These are phyloP conservation scores for Busseola fusca DNA, from an alignment of 2,888 invertebrate species.

Conservation along the genomic window DNA sequence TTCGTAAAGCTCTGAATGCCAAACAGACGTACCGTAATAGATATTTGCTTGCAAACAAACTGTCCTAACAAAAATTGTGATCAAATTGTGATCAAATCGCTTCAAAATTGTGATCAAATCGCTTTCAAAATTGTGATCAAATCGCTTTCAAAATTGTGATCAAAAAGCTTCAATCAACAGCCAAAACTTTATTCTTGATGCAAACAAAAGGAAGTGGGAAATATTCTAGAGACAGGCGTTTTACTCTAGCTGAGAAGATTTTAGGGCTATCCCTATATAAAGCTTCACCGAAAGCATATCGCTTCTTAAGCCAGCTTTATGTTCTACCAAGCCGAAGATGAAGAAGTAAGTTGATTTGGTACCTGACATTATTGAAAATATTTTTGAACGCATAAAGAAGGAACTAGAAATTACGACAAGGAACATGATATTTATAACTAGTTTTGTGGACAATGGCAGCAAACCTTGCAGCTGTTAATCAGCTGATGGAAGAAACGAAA, in stretches of 20 bases:
- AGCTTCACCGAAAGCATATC: not conserved
- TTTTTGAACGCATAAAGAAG: not conserved
- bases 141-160: not conserved
- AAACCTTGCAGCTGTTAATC: slow-evolving; percentile 11
- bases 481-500: slow-evolving; percentile 9
- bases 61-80: not conserved
- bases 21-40: not conserved
- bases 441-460: not conserved
- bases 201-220: not conserved
- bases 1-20: not conserved
- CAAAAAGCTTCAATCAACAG: not conserved
- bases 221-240: too few species aligned
- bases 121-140: not conserved
- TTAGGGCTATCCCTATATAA: not conserved
- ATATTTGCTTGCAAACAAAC: not conserved
- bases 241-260: not conserved
- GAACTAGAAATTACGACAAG: not conserved
- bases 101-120: not conserved
- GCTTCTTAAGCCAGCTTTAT: not conserved
- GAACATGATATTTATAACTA: not conserved
- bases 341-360: not conserved
- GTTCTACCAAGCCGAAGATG: not conserved
- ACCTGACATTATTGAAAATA: not conserved
- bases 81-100: not conserved
- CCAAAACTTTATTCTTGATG: not conserved